These are phyloP conservation scores for Graphium colonna DNA, from an alignment of 2,888 invertebrate species.

Conservation along the genomic window DNA sequence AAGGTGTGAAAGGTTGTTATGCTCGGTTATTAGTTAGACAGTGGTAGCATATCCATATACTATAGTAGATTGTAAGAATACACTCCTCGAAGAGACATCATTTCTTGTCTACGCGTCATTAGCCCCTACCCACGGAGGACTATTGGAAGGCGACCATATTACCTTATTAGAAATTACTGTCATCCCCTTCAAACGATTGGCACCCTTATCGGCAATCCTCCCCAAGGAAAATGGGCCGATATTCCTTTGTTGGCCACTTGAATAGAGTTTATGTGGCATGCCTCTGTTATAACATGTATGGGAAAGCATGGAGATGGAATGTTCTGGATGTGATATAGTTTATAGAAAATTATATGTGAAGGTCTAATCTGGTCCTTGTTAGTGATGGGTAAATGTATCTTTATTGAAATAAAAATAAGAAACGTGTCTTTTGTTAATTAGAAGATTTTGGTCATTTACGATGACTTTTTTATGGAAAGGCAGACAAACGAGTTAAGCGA, in stretches of 20 bases:
- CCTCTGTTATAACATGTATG: constrained; percentile 50
- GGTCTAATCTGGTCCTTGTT: too few relatives aligned
- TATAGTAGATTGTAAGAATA: constrained; percentile 1
- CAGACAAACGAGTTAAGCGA: too few relatives aligned
- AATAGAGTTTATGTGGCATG: constrained; percentile 50
- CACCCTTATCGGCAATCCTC: constrained; percentile 33
- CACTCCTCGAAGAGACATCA: constrained; percentile 33
- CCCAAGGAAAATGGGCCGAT: constrained; percentile 32
- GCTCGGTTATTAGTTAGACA: too few relatives aligned
- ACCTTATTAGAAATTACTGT: constrained; percentile 64
- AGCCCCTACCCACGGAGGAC: constrained; percentile 36
- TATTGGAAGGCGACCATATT: constrained; percentile 61
- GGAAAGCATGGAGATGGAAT: constrained; percentile 28
- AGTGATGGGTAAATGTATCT: too few relatives aligned
- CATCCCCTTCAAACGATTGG: constrained; percentile 34
- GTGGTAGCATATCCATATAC: constrained; percentile 6
- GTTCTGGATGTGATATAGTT: constrained; percentile 4
- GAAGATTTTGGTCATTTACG: too few relatives aligned
- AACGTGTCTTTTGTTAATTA: too few relatives aligned
- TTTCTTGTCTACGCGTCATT: constrained; percentile 46
- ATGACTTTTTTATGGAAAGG: too few relatives aligned
- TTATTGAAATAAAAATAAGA: too few relatives aligned
- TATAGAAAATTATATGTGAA: too few relatives aligned
- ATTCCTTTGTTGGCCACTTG: constrained; percentile 39
- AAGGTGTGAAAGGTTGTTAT: too few relatives aligned